These are phyloP conservation scores for Yponomeuta evonymella DNA, from an alignment of 2,888 invertebrate genomes.

Conservation along the genomic window DNA sequence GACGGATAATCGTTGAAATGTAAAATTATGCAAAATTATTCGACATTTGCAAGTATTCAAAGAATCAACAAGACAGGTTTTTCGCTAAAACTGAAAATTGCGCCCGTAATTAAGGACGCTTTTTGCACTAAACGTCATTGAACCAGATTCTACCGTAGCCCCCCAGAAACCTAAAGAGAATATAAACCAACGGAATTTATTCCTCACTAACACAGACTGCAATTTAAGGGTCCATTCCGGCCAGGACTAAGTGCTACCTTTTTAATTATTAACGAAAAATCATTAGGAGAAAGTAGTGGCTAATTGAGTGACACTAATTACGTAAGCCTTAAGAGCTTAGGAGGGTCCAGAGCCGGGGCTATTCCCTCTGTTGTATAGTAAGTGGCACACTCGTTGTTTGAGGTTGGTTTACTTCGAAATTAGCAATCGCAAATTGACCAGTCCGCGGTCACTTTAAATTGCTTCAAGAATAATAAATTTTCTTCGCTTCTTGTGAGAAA, in stretches of 20 bases:
- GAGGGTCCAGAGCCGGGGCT: conserved; percentile 6
- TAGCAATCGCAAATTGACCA: neutral
- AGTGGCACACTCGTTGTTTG: conserved; percentile 4
- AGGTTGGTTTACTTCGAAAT: neutral
- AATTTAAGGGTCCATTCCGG: conserved; percentile 19
- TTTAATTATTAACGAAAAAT: conserved; percentile 74
- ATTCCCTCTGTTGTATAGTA: conserved; percentile 2
- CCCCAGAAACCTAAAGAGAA: neutral
- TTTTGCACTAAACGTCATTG: neutral
- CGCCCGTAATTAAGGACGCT: neutral
- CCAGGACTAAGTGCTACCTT: conserved; percentile 65
- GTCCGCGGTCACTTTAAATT: neutral
- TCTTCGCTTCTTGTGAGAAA: neutral
- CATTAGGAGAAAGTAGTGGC: conserved; percentile 57
- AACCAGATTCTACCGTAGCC: neutral
- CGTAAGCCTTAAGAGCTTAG: conserved; percentile 62
- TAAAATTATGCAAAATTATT: no score
- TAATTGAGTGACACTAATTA: conserved; percentile 75
- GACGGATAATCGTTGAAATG: no score
- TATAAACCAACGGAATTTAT: conserved; percentile 4
- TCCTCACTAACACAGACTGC: neutral
- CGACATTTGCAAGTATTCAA: no score
- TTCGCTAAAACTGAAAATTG: neutral
- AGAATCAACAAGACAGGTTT: neutral
- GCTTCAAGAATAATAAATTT: neutral